phyloP scores from a whole-genome alignment of 2,113 vertebrate genomes.

The Gnathonemus echidnorhynchus region DNA sequence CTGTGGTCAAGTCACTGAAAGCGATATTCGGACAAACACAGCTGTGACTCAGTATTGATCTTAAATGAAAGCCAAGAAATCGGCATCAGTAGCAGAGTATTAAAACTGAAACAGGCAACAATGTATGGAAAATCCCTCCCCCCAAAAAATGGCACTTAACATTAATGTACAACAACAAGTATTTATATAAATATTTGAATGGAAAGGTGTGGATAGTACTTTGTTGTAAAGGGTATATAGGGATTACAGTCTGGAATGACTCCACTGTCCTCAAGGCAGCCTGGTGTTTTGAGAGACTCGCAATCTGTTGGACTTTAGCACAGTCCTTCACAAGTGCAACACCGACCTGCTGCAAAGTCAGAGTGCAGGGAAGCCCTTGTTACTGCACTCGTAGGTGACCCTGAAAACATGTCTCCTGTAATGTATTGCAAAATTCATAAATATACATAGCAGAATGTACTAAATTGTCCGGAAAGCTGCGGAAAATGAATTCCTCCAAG shows the following conservation, averaged over 20 bases:
- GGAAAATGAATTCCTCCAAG: not conserved
- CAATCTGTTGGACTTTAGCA: not conserved
- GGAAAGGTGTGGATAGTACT: not conserved
- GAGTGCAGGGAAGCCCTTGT: not conserved
- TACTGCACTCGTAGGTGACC: not conserved
- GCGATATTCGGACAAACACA: conserved; percentile 45
- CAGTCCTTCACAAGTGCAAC: not conserved
- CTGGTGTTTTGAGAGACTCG: not conserved
- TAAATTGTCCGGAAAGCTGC: not conserved
- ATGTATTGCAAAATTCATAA: not conserved
- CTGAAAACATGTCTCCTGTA: not conserved
- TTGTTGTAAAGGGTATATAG: not conserved
- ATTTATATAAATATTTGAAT: not conserved
- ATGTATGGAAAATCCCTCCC: not conserved
- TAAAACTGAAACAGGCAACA: conserved; percentile 21
- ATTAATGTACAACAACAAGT: not conserved
- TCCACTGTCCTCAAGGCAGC: not conserved
- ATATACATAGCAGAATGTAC: not conserved
- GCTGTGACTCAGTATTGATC: conserved; percentile 52
- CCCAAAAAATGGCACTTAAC: not conserved
- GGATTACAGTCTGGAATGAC: not conserved
- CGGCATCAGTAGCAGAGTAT: conserved; percentile 52
- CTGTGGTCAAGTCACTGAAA: conserved; percentile 52
- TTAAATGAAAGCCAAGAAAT: conserved; percentile 59
- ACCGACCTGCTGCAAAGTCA: not conserved